phyloP scores from a whole-genome alignment of 2,797 vertebrate genomes.

The Chanos chanos region DNA sequence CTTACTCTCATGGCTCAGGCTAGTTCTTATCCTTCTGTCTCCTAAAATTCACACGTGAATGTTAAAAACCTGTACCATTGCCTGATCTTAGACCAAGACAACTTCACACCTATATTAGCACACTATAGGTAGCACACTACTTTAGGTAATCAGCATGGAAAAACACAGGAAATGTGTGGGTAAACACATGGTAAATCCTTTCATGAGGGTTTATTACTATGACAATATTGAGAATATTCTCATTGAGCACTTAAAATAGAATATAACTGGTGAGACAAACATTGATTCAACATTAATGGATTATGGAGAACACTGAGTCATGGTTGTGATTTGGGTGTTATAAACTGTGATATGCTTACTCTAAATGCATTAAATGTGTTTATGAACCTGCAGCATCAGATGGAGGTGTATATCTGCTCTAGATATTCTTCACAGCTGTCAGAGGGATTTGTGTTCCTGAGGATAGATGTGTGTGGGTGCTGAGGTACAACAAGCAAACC shows the following conservation, averaged over 20 bases:
- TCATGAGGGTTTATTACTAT: too few species aligned
- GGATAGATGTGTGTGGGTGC: slow-evolving; percentile 30
- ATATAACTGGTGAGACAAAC: too few species aligned
- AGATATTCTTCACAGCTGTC: slow-evolving; percentile 26
- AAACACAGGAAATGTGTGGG: too few species aligned
- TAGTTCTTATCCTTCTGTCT: slow-evolving; percentile 32
- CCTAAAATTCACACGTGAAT: slow-evolving; percentile 33
- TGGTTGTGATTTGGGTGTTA: neutral
- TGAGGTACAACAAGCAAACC: slow-evolving; percentile 15
- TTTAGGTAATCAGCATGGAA: too few species aligned
- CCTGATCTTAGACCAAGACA: slow-evolving; percentile 19
- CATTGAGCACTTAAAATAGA: too few species aligned
- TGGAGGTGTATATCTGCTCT: slow-evolving; percentile 19
- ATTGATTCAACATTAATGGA: too few species aligned
- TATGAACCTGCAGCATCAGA: slow-evolving; percentile 3
- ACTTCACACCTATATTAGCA: slow-evolving; percentile 8
- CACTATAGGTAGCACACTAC: too few species aligned
- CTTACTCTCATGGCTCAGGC: slow-evolving; percentile 34
- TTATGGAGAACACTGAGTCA: neutral
- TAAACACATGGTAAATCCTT: too few species aligned
- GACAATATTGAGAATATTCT: too few species aligned
- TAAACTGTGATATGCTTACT: neutral
- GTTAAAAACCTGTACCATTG: slow-evolving; percentile 27
- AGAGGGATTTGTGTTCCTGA: slow-evolving; percentile 24
- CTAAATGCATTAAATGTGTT: neutral